These are phyloP conservation scores for Plebejus anna DNA, from an alignment of 2,888 invertebrate genomes.

Conservation along the genomic window DNA sequence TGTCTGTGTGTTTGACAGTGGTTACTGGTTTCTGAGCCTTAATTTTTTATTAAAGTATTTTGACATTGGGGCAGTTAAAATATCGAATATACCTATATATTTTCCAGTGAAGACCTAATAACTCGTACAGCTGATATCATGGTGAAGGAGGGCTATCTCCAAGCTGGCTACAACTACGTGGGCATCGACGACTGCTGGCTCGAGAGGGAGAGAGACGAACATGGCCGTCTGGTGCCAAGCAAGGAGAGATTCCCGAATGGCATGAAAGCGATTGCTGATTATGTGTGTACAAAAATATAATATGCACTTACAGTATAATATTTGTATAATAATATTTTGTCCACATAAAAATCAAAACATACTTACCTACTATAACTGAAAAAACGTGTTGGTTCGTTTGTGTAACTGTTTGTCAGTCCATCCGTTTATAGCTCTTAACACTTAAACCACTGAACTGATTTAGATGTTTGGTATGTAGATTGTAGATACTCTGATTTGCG, in stretches of 20 bases:
- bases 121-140: conserved; percentile 81
- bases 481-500: neutral
- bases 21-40: too few relatives aligned
- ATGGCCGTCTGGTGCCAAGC: conserved; percentile 83
- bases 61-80: neutral
- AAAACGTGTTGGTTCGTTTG: neutral
- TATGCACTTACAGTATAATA: neutral
- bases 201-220: conserved; percentile 79
- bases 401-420: neutral
- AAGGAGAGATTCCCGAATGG: conserved; percentile 85
- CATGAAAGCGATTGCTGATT: conserved; percentile 84
- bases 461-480: too few relatives aligned
- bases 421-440: neutral
- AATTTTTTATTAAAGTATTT: neutral
- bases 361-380: neutral
- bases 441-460: neutral
- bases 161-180: conserved; percentile 86
- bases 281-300: conserved; percentile 73
- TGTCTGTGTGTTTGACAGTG: neutral
- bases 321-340: neutral
- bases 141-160: conserved; percentile 83
- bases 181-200: conserved; percentile 90
- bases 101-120: conserved; percentile 81
- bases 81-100: neutral
- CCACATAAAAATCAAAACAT: neutral